phyloP scores from a whole-genome alignment of 1,140 invertebrate genomes.

The Bradysia coprophila region DNA sequence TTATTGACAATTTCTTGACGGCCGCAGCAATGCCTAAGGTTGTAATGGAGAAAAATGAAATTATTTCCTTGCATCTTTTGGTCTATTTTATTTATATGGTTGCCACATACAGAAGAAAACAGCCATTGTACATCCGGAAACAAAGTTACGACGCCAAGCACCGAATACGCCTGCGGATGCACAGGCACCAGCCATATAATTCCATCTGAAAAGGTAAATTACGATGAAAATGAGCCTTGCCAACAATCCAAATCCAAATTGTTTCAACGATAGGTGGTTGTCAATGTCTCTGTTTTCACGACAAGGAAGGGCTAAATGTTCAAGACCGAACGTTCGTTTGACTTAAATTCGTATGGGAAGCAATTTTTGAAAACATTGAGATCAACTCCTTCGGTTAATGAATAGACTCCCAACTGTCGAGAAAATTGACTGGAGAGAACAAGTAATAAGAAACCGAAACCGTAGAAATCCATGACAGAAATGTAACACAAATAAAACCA shows the following conservation, averaged over 20 bases:
- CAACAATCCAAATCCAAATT: neutral
- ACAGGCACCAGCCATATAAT: conserved; percentile 36
- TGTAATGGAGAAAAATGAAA: conserved; percentile 12
- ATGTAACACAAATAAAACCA: neutral
- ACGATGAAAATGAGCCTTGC: neutral
- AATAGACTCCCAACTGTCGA: no score
- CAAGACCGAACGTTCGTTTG: no score
- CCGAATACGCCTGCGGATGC: conserved; percentile 34
- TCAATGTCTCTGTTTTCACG: no score
- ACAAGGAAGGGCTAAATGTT: no score
- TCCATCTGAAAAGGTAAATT: conserved; percentile 17
- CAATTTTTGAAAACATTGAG: no score
- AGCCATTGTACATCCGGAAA: conserved; percentile 16
- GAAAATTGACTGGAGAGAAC: no score
- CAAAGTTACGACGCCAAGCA: conserved; percentile 25
- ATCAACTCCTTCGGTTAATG: no score
- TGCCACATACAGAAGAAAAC: conserved; percentile 4
- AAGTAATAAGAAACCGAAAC: no score
- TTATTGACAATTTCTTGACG: conserved; percentile 34
- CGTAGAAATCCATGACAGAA: neutral
- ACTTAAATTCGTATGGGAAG: no score
- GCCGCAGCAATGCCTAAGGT: conserved; percentile 26
- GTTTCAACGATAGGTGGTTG: no score
- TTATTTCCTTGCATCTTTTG: no score
- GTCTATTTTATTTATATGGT: no score